Evolutionary conservation across 2,113 vertebrate species (phyloP).

Genomic region (Ondatra zibethicus): DNA sequence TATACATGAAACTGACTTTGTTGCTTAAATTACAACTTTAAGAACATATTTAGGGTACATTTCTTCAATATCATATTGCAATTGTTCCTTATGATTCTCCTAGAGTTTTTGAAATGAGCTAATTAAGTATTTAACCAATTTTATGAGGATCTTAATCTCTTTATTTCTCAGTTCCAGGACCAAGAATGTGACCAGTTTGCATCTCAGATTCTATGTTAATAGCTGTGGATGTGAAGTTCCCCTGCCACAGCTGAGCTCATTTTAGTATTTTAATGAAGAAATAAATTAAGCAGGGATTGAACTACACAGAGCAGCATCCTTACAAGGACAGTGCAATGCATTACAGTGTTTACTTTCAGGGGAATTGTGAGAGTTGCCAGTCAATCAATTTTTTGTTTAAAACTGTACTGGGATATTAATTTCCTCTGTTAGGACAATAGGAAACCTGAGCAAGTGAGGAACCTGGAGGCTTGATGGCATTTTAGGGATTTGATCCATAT

Average conservation of each 20-base stretch:
- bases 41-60: not conserved
- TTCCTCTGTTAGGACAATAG: not conserved
- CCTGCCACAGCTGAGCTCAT: not conserved
- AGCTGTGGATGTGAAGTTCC: not conserved
- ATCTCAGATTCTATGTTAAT: not conserved
- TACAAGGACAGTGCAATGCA: not conserved
- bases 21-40: not conserved
- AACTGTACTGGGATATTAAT: slow-evolving; percentile 3
- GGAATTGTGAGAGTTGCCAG: not conserved
- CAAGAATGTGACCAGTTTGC: not conserved
- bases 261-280: not conserved
- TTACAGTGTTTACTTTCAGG: not conserved
- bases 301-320: not conserved
- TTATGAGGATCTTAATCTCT: not conserved
- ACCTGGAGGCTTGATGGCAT: not conserved
- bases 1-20: not conserved
- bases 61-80: not conserved
- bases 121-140: not conserved
- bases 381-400: slow-evolving; percentile 38
- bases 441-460: slow-evolving; percentile 15
- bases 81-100: not conserved
- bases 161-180: not conserved
- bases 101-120: not conserved
- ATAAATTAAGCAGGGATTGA: not conserved
- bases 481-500: not conserved